phyloP scores from a whole-genome alignment of 1,140 invertebrate species.

The Helicoverpa armigera region DNA sequence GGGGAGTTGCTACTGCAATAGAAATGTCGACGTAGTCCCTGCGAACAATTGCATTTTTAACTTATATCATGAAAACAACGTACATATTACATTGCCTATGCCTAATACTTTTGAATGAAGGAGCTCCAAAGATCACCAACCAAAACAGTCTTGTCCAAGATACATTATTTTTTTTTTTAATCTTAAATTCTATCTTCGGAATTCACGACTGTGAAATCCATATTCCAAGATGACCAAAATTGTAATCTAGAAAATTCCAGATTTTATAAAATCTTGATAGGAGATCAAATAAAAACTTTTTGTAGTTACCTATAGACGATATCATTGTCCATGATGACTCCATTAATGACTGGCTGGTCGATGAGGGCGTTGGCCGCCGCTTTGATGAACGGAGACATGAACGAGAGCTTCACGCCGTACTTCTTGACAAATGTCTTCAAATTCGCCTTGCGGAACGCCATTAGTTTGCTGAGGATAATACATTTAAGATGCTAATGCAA shows the following conservation, averaged over 20 bases:
- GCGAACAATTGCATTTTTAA: constrained; percentile 1
- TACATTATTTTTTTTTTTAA: too few relatives aligned
- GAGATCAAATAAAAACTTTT: background rate
- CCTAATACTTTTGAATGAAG: too few relatives aligned
- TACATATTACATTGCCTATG: too few relatives aligned
- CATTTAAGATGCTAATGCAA: background rate
- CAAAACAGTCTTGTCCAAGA: too few relatives aligned
- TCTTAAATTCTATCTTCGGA: too few relatives aligned
- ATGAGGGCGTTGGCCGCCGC: constrained; percentile 97
- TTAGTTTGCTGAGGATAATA: constrained; percentile 91
- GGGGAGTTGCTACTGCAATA: constrained; percentile 99
- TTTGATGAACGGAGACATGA: constrained; percentile 99
- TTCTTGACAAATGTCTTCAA: constrained; percentile 96
- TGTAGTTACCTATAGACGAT: constrained; percentile 86
- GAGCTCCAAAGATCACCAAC: too few relatives aligned
- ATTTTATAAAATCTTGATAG: too few relatives aligned
- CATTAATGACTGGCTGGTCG: constrained; percentile 99
- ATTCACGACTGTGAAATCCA: too few relatives aligned
- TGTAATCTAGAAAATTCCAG: too few relatives aligned
- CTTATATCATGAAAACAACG: background rate
- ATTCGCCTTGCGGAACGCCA: constrained; percentile 96
- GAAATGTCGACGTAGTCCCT: constrained; percentile 99
- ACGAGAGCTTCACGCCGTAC: constrained; percentile 98
- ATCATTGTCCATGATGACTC: constrained; percentile 97
- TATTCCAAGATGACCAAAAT: too few relatives aligned